Conservation (phyloP, 2,113 vertebrate genomes). For the Casuarius casuarius region DNA sequence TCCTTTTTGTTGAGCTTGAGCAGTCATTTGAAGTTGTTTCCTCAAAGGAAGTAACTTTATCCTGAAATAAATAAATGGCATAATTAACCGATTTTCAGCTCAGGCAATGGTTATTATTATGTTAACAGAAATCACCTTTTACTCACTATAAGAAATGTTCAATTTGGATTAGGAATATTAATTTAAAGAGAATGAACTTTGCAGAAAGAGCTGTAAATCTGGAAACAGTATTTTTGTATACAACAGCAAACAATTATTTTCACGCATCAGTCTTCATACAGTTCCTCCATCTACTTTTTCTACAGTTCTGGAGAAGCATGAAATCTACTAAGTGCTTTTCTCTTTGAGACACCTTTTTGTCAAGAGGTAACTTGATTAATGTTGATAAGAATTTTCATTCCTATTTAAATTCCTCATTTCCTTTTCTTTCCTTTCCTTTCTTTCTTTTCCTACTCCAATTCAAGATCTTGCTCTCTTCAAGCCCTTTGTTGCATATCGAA, state of each 20-base stretch:
- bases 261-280: not conserved
- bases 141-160: not conserved
- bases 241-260: not conserved
- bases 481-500: rapidly evolving
- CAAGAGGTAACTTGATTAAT: not conserved
- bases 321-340: not conserved
- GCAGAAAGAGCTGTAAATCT: not conserved
- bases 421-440: not conserved
- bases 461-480: not conserved
- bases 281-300: not conserved
- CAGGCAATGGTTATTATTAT: not conserved
- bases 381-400: not conserved
- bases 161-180: not conserved
- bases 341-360: not conserved
- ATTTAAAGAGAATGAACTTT: not conserved
- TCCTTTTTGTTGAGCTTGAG: not conserved
- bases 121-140: not conserved
- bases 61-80: rapidly evolving
- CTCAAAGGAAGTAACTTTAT: not conserved
- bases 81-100: not conserved
- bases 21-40: not conserved
- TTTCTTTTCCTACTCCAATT: not conserved
- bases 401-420: not conserved
- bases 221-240: not conserved
- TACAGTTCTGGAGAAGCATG: not conserved